Evolutionary conservation across 2,113 vertebrate genomes (phyloP), one percentile per base, ranked within the genome.

Genomic region (Felis chaus): DNA sequence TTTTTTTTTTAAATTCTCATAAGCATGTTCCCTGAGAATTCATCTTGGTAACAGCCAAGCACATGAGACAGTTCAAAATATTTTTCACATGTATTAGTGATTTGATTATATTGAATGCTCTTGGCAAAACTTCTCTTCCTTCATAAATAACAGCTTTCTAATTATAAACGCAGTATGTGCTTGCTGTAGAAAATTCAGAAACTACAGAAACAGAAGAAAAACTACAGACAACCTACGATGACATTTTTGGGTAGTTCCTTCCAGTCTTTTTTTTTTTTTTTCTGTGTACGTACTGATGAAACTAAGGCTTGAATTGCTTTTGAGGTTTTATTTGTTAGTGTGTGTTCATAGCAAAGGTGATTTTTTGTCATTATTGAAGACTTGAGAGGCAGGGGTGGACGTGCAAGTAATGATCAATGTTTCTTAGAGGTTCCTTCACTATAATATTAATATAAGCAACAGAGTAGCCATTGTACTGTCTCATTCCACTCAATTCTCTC

Each of bases 221-320:
- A 53, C 25, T 36, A 33, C 48, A 83, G 48, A 71, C 71, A 92
- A 89, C 39, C 21, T 83, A 10, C 12, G 73, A 82, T 91, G 14
- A 5, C 79, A 63, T 94, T 96, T 97, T 92, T 66, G 53, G 89
- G 83, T 92, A 83, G 83, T 97, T 96, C 79, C 96, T 97, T 98
- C 87, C 33, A 95, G 87, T 95, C 78, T 88, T 74, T 97, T 95
- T 96, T 87, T 73, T 74, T 73, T 69, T 36, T n/a, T 71, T 7
- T n/a, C 61, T 94, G 41, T 79, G 39, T n/a, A 84, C 23, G 31
- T 82, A 68, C 7, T 82, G 65, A 63, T 92, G 55, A 97, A 94
- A 86, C 63, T 86, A 45, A 95, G 61, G 61, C 68, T 93, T 82
- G 71, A 68, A 73, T 97, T 95, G 66, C 76, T 96, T 95, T 93